phyloP scores from a whole-genome alignment of 2,113 vertebrate species.

The Aviceda subcristata region DNA sequence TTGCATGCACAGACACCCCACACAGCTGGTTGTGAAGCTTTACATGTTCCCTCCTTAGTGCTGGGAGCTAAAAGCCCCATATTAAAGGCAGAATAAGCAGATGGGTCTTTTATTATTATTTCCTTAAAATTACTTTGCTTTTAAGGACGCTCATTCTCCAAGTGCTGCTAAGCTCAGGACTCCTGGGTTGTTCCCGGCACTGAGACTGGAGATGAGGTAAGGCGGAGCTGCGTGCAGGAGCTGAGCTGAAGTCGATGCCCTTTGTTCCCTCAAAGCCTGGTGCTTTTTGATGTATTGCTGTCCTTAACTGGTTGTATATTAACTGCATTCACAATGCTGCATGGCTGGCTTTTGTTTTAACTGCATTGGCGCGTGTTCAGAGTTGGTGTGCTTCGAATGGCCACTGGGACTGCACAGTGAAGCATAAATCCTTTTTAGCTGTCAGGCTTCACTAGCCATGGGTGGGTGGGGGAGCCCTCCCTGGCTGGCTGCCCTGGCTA shows the following conservation, averaged over 20 bases:
- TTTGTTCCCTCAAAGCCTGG: slow-evolving; percentile 4
- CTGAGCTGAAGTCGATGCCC: neutral
- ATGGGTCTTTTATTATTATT: neutral
- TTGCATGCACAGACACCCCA: neutral
- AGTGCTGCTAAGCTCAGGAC: slow-evolving; percentile 40
- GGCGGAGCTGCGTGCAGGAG: neutral
- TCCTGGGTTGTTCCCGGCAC: neutral
- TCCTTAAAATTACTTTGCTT: slow-evolving; percentile 40
- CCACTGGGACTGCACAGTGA: neutral
- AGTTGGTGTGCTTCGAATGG: neutral
- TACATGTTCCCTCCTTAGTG: rapidly evolving
- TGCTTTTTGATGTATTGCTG: neutral
- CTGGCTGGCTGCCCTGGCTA: slow-evolving; percentile 45
- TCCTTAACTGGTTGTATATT: slow-evolving; percentile 14
- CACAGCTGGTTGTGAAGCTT: neutral
- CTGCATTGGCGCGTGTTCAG: neutral
- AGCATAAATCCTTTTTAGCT: neutral
- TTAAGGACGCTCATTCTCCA: slow-evolving; percentile 25
- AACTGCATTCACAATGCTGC: slow-evolving; percentile 11
- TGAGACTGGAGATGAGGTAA: slow-evolving; percentile 49
- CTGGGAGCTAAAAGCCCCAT: neutral
- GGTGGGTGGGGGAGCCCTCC: neutral
- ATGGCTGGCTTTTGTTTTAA: neutral
- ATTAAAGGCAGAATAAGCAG: neutral
- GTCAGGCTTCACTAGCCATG: neutral